These are phyloP conservation scores for Podiceps cristatus DNA, from an alignment of 2,113 vertebrate genomes.

Conservation along the genomic window DNA sequence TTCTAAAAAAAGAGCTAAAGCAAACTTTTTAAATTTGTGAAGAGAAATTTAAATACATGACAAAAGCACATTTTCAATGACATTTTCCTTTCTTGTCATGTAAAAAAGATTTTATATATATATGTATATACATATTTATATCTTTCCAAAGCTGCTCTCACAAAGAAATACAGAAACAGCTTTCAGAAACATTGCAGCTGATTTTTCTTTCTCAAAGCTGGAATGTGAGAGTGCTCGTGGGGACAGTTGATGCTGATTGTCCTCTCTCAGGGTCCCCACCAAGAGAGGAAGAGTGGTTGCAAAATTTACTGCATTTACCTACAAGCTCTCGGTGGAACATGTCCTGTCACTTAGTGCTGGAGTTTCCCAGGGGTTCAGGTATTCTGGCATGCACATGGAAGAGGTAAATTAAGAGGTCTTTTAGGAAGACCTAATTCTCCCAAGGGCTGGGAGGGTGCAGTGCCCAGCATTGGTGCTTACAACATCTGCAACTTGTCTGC, in stretches of 20 bases:
- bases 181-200: conserved; percentile 24
- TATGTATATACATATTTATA: conserved; percentile 58
- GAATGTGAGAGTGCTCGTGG: background rate
- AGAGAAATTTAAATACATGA: conserved; percentile 37
- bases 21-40: conserved; percentile 43
- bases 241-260: background rate
- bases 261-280: background rate
- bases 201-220: conserved; percentile 35
- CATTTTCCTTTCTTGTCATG: conserved; percentile 53
- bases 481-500: background rate
- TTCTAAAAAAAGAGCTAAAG: conserved; percentile 45
- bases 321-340: background rate
- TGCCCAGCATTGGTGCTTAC: background rate
- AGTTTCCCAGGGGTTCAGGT: background rate
- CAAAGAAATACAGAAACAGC: conserved; percentile 26
- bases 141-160: conserved; percentile 31
- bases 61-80: conserved; percentile 54
- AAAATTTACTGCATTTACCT: background rate
- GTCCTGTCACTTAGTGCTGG: background rate
- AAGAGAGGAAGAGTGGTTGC: background rate
- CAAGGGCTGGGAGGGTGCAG: background rate
- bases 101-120: conserved; percentile 33
- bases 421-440: background rate
- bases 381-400: background rate
- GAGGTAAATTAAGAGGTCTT: background rate